These are phyloP conservation scores for Brachylomia viminalis DNA, from an alignment of 2,888 invertebrate species.

Conservation along the genomic window DNA sequence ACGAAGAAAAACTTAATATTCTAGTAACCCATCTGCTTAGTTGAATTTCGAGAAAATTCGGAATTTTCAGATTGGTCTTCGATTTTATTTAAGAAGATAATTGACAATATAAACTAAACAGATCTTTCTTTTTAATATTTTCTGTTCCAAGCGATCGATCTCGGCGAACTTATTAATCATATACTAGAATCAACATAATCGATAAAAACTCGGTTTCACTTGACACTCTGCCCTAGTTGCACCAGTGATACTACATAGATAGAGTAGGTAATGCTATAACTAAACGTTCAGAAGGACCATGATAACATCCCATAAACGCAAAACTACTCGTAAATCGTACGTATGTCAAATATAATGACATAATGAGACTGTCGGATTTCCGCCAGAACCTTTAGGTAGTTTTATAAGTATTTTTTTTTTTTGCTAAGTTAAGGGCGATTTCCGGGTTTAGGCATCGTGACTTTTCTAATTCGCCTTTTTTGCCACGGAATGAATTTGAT, in stretches of 20 bases:
- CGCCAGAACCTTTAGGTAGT: no score
- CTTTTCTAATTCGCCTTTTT: background rate
- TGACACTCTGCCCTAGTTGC: conserved; percentile 66
- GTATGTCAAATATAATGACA: no score
- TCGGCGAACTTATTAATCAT: conserved; percentile 60
- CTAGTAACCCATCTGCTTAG: no score
- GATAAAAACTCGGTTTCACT: conserved; percentile 66
- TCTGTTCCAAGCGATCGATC: conserved; percentile 54
- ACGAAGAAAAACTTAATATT: no score
- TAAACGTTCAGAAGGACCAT: conserved; percentile 34
- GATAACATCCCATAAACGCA: background rate
- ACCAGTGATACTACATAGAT: conserved; percentile 37
- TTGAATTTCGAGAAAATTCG: background rate
- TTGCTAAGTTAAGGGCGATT: no score
- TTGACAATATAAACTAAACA: no score
- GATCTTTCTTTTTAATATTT: background rate
- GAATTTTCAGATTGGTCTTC: background rate
- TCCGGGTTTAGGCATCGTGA: background rate
- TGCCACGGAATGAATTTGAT: background rate
- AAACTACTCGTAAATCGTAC: no score
- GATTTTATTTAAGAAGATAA: no score
- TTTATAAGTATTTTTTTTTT: no score
- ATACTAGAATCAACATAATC: conserved; percentile 60
- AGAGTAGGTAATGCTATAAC: background rate
- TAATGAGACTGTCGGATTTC: no score